A percentile compares a stretch with the other conserved stretches of the same genome.
These are phyloP conservation scores for Umimayanthus kanabou DNA, from an alignment of 92 coral and sea anemone genomes.

Conservation along the genomic window DNA sequence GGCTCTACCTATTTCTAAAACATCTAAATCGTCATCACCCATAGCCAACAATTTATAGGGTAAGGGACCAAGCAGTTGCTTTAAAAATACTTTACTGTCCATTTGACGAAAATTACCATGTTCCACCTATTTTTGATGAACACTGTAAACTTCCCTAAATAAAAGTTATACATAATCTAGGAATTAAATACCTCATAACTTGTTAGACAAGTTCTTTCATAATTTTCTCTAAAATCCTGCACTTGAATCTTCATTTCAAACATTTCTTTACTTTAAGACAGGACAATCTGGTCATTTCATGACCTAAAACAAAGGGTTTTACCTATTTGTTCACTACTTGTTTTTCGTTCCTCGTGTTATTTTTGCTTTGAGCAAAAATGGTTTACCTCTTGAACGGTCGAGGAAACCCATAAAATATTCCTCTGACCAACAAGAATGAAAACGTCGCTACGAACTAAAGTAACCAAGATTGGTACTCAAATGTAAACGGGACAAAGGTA, in stretches of 20 bases:
- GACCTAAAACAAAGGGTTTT: slow-evolving; percentile 7
- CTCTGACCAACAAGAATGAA: background rate
- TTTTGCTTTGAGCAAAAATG: background rate
- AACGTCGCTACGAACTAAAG: background rate
- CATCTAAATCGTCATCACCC: background rate
- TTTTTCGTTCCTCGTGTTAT: background rate
- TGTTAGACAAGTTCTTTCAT: background rate
- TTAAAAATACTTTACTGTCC: background rate
- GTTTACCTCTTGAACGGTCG: background rate
- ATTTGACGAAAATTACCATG: background rate
- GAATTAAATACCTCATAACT: slow-evolving; percentile 16
- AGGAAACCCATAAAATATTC: too few species aligned
- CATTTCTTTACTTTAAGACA: background rate
- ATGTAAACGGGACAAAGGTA: background rate
- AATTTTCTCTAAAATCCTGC: background rate
- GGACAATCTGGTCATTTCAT: slow-evolving; percentile 5
- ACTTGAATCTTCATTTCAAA: background rate
- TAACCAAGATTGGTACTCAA: too few species aligned
- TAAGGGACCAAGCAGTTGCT: background rate
- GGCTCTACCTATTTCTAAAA: too few species aligned
- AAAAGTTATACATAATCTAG: background rate
- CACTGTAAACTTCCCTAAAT: background rate
- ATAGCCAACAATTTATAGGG: background rate
- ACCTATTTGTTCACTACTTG: background rate
- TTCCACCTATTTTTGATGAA: background rate